Evolutionary conservation across 2,888 invertebrate species (phyloP), one percentile per base, ranked within the genome.

Genomic region (Eledona agricola): DNA sequence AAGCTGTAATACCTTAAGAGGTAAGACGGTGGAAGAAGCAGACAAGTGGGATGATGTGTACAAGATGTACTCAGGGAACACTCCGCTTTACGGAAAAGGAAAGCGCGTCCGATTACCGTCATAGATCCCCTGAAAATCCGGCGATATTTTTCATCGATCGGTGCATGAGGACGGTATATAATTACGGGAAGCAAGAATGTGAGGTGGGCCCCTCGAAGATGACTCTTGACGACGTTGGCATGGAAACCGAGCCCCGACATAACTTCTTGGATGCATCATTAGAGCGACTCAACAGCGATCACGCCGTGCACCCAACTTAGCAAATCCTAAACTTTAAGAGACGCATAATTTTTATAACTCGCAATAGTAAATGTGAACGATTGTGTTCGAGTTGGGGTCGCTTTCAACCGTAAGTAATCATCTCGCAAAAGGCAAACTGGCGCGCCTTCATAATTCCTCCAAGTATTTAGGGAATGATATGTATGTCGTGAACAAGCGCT

Each of bases 1-100:
- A 62, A 56, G 52, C 57, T 10, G 53, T 62, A 62, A 64, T 59
- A 59, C 62, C 55, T 59, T 62, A 62, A 63, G 58, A 61, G 58
- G 46, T 55, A 37, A 55, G 34, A 16, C 37, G 50, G 17, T 42
- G 28, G 34, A 43, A 51, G 40, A 10, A 38, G 43, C 57, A 31
- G 50, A 37, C 50, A 47, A 55, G 46, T 47, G 37, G 35, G 38
- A 52, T 46, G 51, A 52, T 45, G 25, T 46, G 20, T 22, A 38
- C 31, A 38, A 45, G 51, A 37, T 38, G 42, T 45, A 25, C 43
- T 51, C 45, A 16, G 23, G 45, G 29, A 51, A 45, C 37, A 45
- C 34, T 51, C 17, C 28, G 11, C 7, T 17, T 47, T 32, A 34
- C 28, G 12, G 17, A 37, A 46, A 47, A 35, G 12, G 34, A 23